phyloP scores from a whole-genome alignment of 2,888 invertebrate species.

The Phymatocera aterrima region DNA sequence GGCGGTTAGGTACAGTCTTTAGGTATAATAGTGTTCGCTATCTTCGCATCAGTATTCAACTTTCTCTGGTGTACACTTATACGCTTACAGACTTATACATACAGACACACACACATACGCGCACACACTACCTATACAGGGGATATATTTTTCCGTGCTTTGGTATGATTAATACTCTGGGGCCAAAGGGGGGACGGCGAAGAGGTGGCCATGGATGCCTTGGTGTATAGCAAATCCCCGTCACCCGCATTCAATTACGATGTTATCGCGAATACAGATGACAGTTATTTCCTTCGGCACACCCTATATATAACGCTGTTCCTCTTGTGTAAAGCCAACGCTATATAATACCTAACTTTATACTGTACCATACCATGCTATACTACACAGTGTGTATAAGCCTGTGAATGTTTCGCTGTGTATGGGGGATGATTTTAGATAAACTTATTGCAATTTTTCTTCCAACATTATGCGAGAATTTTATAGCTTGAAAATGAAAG shows the following conservation, averaged over 20 bases:
- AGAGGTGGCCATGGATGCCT: slow-evolving; percentile 37
- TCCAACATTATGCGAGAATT: slow-evolving; percentile 54
- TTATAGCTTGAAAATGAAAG: background rate
- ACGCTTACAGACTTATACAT: background rate
- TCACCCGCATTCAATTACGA: slow-evolving; percentile 75
- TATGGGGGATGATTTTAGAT: slow-evolving; percentile 62
- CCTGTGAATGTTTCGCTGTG: slow-evolving; percentile 73
- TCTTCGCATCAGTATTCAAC: slow-evolving; percentile 52
- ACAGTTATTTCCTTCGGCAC: slow-evolving; percentile 75
- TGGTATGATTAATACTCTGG: slow-evolving; percentile 70
- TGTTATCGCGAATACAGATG: slow-evolving; percentile 75
- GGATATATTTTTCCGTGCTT: slow-evolving; percentile 70
- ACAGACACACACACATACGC: background rate
- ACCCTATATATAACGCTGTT: slow-evolving; percentile 67
- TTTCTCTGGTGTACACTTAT: slow-evolving; percentile 27
- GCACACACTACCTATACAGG: slow-evolving; percentile 40
- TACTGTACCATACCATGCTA: no score
- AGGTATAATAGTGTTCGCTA: slow-evolving; percentile 47
- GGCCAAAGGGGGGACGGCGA: background rate
- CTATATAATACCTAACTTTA: slow-evolving; percentile 58
- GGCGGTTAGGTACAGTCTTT: slow-evolving; percentile 42
- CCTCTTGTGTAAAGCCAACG: slow-evolving; percentile 62
- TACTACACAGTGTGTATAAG: slow-evolving; percentile 8
- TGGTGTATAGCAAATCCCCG: slow-evolving; percentile 70
- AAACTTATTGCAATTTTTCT: slow-evolving; percentile 63